Percentiles rank a stretch among this genome's conserved stretches.
These are phyloP conservation scores for Urocyon cinereoargenteus DNA, from an alignment of 2,797 vertebrate genomes.

Conservation along the genomic window DNA sequence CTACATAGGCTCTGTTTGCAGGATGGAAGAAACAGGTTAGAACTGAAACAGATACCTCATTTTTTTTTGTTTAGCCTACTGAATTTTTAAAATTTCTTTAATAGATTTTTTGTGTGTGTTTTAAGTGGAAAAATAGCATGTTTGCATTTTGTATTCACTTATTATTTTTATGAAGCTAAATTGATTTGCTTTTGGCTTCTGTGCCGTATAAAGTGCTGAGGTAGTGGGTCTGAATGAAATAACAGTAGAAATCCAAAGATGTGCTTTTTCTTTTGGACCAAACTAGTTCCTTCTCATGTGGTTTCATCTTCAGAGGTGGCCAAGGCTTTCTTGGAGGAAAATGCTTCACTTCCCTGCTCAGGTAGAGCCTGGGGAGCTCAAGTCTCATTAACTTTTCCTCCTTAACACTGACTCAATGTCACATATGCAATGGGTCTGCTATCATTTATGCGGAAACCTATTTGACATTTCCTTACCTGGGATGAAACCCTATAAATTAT, in stretches of 20 bases:
- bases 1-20: background rate
- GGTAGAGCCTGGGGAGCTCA: background rate
- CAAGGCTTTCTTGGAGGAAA: background rate
- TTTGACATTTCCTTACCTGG: background rate
- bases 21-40: background rate
- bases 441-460: background rate
- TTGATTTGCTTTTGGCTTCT: background rate
- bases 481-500: background rate
- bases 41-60: background rate
- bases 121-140: background rate
- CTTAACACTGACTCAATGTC: no score
- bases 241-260: background rate
- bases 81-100: background rate
- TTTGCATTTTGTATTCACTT: background rate
- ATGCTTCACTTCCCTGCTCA: accelerated
- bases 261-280: background rate
- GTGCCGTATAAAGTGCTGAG: background rate
- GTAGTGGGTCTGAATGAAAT: background rate
- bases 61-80: background rate
- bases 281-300: background rate
- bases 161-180: background rate
- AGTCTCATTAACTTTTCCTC: no score
- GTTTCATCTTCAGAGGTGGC: background rate
- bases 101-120: background rate
- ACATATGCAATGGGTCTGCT: background rate